Percentiles rank a stretch among this genome's conserved stretches.
Evolutionary conservation across 2,888 invertebrate genomes (phyloP).

Genomic region (Trypoxylon attenuatum): DNA sequence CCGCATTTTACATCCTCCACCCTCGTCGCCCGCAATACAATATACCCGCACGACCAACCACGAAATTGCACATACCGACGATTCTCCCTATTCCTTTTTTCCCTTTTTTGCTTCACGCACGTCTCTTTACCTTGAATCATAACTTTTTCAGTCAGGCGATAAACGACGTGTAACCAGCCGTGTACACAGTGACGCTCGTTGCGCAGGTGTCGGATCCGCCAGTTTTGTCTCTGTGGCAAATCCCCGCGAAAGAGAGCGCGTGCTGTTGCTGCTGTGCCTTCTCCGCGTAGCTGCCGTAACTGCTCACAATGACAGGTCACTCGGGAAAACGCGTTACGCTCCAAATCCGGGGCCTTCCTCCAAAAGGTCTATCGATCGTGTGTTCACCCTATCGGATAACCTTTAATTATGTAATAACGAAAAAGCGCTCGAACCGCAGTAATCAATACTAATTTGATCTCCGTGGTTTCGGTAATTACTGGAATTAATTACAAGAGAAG

Average conservation of each 20-base stretch:
- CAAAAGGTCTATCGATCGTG: background rate
- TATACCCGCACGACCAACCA: conserved; percentile 47
- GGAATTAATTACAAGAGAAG: conserved; percentile 19
- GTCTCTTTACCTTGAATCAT: conserved; percentile 37
- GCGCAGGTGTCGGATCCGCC: conserved; percentile 5
- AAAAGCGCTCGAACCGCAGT: background rate
- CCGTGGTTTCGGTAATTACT: conserved; percentile 29
- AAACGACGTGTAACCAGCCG: conserved; percentile 47
- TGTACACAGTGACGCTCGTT: conserved; percentile 10
- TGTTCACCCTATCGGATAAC: background rate
- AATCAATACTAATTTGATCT: conserved; percentile 17
- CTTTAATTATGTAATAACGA: background rate
- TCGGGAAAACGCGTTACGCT: conserved; percentile 20
- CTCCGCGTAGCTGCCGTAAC: conserved; percentile 16
- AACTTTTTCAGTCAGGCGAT: conserved; percentile 34
- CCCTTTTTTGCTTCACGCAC: conserved; percentile 13
- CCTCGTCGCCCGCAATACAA: conserved; percentile 36
- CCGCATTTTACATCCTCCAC: conserved; percentile 49
- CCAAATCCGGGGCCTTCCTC: background rate
- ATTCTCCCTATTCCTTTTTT: conserved; percentile 19
- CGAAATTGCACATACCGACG: conserved; percentile 48
- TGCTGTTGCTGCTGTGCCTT: no score
- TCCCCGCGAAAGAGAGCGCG: conserved; percentile 5
- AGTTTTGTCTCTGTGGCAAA: conserved; percentile 19
- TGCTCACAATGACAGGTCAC: conserved; percentile 17